These are phyloP conservation scores for Psittacula echo DNA, from an alignment of 2,797 vertebrate genomes.

Conservation along the genomic window DNA sequence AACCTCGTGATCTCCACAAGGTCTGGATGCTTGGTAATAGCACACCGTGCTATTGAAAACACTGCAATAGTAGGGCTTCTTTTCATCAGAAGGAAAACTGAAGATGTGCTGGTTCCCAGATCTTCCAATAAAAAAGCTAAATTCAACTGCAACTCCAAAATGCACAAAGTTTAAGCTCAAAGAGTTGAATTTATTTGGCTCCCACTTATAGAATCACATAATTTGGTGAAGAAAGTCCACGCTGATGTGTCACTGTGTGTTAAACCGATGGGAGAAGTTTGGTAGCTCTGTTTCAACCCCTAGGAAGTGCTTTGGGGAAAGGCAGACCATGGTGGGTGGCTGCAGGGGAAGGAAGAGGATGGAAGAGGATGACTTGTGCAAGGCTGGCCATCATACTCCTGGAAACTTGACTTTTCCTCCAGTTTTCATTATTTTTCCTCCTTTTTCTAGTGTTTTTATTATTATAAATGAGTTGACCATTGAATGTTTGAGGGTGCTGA, in stretches of 20 bases:
- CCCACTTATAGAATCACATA: neutral
- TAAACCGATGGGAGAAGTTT: neutral
- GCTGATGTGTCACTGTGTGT: accelerated
- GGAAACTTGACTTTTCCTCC: neutral
- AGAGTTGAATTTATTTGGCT: neutral
- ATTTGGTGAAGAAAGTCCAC: neutral
- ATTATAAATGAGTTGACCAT: neutral
- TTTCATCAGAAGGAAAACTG: neutral
- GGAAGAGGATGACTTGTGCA: neutral
- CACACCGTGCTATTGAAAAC: neutral
- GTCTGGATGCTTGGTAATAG: neutral
- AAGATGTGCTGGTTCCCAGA: neutral
- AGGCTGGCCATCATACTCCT: neutral
- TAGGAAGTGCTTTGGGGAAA: neutral
- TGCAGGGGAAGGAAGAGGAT: neutral
- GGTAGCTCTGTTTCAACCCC: neutral
- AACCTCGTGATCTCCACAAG: neutral
- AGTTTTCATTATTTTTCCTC: neutral
- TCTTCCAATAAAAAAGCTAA: neutral
- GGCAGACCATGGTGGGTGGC: accelerated
- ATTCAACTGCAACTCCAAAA: accelerated
- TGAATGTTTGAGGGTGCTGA: neutral
- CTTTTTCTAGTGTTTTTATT: neutral
- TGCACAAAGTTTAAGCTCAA: neutral
- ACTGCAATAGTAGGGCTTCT: neutral